A percentile compares a stretch with the other conserved stretches of the same genome.
Evolutionary conservation across 2,113 vertebrate species (phyloP).

Genomic region (Sturnus vulgaris): DNA sequence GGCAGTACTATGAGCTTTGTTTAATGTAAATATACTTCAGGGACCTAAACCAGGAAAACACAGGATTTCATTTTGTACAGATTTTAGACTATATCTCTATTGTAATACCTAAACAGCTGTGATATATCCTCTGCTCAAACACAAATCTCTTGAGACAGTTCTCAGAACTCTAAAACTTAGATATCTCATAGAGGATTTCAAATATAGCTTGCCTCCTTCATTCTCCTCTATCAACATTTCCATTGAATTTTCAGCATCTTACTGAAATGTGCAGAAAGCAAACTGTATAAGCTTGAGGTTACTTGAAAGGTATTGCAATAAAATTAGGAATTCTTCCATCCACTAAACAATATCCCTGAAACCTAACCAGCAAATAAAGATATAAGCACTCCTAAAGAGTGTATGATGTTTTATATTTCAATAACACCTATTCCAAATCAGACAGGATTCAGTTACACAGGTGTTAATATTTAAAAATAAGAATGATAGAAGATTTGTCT

Average conservation of each 20-base stretch:
- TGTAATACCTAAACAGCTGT: slow-evolving; percentile 26
- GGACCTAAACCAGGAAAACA: slow-evolving; percentile 37
- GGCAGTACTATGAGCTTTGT: slow-evolving; percentile 18
- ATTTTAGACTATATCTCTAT: not conserved
- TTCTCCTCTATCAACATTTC: not conserved
- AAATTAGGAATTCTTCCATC: not conserved
- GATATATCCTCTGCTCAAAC: not conserved
- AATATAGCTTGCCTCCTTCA: not conserved
- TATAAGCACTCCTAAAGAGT: not conserved
- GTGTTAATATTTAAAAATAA: not conserved
- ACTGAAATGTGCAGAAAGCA: not conserved
- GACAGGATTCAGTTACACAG: not conserved
- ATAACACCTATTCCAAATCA: not conserved
- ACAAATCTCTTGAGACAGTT: not conserved
- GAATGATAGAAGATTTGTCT: not conserved
- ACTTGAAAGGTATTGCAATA: not conserved
- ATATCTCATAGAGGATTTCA: not conserved
- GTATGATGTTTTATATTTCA: not conserved
- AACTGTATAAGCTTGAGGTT: not conserved
- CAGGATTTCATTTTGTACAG: not conserved
- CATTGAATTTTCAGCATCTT: not conserved
- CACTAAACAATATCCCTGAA: not conserved
- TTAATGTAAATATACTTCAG: slow-evolving; percentile 50
- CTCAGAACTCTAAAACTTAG: not conserved
- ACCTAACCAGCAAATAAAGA: not conserved